Base-by-base conservation (phyloP, 2,888 invertebrate species). In the Papilio demoleus region DNA sequence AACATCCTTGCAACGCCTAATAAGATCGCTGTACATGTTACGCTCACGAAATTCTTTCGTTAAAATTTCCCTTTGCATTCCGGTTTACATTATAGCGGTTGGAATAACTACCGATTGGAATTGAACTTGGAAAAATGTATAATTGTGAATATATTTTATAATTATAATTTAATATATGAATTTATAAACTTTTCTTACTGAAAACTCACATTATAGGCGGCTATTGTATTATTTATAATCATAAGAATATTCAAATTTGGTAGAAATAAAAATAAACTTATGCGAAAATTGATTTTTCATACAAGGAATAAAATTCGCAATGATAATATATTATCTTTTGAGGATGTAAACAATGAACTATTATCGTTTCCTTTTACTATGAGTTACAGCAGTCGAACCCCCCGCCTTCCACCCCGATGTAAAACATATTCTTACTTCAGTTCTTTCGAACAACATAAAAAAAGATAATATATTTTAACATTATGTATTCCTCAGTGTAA, bases 361-460 rank as follows among this genome's bases (percentile, higher is more conserved):
- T 68, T 68, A 64, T 68, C 68, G 38, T 31, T 59, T 64, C 68
- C 63, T 64, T 27, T 64, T 47, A 11, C 9, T 12, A 11, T 42
- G 8, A n/a, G 19, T 2, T 47, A 11, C 47, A n/a, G 22, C 45
- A n/a, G 19, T 5, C 22, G 9, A 42, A 8, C 31, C 31, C 31
- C n/a, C n/a, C n/a, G n/a, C n/a, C n/a, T n/a, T n/a, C n/a, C n/a
- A n/a, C n/a, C n/a, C n/a, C n/a, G n/a, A n/a, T n/a, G n/a, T n/a
- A 45, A 45, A 45, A 45, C 0, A 47, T 47, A 22, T 11, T 22
- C 6, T 42, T 17, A 4, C 2, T 8, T 47, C 47, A 1, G 3
- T 47, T 47, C 11, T 47, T 47, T 11, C 9, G 11, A 6, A 22
- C 4, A 47, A 47, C 8, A 22, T 47, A 4, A 47, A 0, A 47